Evolutionary conservation across 2,113 vertebrate genomes (phyloP), one percentile per base, ranked within the genome.

Genomic region (Nesogale talazaci): DNA sequence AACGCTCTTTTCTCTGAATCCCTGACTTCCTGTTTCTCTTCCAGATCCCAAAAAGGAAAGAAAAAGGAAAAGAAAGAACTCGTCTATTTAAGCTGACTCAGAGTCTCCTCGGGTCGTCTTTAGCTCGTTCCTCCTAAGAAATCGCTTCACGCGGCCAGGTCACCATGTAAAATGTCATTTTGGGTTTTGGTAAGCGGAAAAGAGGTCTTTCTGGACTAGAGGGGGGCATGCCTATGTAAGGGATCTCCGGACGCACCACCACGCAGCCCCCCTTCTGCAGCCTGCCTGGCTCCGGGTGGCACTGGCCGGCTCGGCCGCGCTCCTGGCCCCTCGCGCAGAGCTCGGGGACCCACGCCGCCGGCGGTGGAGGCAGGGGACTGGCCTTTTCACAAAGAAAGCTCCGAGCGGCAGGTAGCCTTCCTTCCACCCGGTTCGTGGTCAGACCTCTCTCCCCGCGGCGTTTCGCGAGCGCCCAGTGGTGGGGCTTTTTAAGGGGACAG

Each of bases 21-120:
- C 97, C 97, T 97, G 86, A 98, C 97, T 98, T 98, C 98, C 98
- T 98, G 98, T 97, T 98, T 97, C 98, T 97, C 96, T 96, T 94
- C 95, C 91, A 94, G 97, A 96, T 97, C 95, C 97, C 97, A 94
- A 97, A 65, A 95, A 97, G 96, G 91, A 63, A 94, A 97, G 97
- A 93, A 92, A 97, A 95, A 92, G 88, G 25, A 93, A 96, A 89
- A 96, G 97, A 96, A 96, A 96, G 87, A 98, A 97, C 97, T 97
- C 97, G 97, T 98, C 95, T 94, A 59, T 93, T 90, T 88, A 96
- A 95, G 93, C 93, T 97, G 95, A 94, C 16, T 67, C 20, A 27
- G 85, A 14, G 40, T 67, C 83, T 72, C 14, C 63, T 19, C 57
- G 83, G 42, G 76, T 29, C 80, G n/a, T 72, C 76, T 84, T 56